A percentile compares a stretch with the other conserved stretches of the same genome.
phyloP scores from a whole-genome alignment of 2,888 invertebrate genomes.

The Icerya purchasi region DNA sequence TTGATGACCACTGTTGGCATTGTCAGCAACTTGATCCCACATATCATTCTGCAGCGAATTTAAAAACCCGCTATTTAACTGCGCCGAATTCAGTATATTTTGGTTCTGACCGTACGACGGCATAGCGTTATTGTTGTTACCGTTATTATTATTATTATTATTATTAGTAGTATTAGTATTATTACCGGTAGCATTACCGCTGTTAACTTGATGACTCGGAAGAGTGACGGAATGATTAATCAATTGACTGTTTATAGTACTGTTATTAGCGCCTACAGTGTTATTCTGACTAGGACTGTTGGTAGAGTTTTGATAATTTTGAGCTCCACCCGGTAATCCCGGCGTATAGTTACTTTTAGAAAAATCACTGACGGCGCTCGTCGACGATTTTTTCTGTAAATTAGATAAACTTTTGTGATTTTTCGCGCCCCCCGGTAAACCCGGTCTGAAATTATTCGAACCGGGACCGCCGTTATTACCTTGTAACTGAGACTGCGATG shows the following conservation, averaged over 20 bases:
- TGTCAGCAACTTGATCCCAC: background rate
- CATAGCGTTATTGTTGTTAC: background rate
- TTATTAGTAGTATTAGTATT: background rate
- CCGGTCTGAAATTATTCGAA: conserved; percentile 10
- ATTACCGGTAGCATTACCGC: too few relatives aligned
- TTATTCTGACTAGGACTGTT: background rate
- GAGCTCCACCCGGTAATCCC: background rate
- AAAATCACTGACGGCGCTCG: background rate
- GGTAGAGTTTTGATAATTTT: background rate
- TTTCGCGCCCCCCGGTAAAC: conserved; percentile 14
- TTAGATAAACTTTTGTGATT: background rate
- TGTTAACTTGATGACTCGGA: too few relatives aligned
- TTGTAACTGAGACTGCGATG: background rate
- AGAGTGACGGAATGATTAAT: too few relatives aligned
- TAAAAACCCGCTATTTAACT: background rate
- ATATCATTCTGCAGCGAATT: background rate
- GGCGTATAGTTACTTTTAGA: background rate
- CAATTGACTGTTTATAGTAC: too few relatives aligned
- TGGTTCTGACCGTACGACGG: background rate
- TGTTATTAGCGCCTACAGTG: too few relatives aligned
- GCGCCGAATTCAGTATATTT: background rate
- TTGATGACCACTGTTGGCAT: too few relatives aligned
- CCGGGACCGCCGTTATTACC: background rate
- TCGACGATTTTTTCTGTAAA: background rate
- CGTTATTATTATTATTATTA: background rate